Conservation (phyloP, 2,113 vertebrate genomes). For the Ellobius talpinus region DNA sequence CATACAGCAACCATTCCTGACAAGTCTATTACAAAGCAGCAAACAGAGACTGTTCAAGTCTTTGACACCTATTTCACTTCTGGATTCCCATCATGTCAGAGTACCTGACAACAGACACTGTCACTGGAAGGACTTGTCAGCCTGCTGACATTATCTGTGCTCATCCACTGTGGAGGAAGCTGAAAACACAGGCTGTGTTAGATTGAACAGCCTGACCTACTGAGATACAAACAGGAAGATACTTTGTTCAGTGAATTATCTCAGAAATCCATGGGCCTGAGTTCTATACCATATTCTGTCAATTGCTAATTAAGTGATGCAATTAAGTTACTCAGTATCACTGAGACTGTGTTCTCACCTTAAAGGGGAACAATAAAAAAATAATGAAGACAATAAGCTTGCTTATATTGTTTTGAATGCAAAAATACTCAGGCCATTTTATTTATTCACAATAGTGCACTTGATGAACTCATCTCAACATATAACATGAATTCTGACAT, state of each 20-base stretch:
- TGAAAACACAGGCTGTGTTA: slow-evolving; percentile 24
- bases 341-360: background rate
- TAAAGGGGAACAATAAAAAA: slow-evolving; percentile 5
- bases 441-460: background rate
- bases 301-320: background rate
- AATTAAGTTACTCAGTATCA: background rate
- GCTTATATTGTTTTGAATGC: background rate
- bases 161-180: background rate
- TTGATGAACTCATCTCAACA: background rate
- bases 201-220: slow-evolving; percentile 40
- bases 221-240: background rate
- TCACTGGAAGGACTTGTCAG: slow-evolving; percentile 69
- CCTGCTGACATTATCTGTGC: slow-evolving; percentile 64
- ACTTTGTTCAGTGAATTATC: background rate
- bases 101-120: slow-evolving; percentile 57
- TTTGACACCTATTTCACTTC: slow-evolving; percentile 62
- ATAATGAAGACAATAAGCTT: background rate
- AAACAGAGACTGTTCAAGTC: slow-evolving; percentile 6
- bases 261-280: background rate
- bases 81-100: slow-evolving; percentile 72
- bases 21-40: slow-evolving; percentile 73
- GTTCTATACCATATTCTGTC: background rate
- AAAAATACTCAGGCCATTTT: background rate
- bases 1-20: slow-evolving; percentile 24
- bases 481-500: background rate